Evolutionary conservation across 2,888 invertebrate genomes (phyloP).

Genomic region (Torymus auratus): DNA sequence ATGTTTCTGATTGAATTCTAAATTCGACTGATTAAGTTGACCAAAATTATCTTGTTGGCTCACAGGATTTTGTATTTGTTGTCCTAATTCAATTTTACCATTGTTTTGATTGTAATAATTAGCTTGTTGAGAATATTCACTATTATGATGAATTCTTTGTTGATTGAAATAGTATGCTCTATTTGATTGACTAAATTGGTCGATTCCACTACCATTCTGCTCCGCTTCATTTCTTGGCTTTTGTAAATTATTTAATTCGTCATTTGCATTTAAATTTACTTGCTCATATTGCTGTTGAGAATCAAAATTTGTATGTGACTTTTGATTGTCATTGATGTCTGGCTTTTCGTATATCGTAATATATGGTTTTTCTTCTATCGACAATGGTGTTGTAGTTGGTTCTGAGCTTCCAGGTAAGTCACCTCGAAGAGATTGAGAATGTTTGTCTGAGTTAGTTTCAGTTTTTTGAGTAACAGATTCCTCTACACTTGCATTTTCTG

Average conservation of each 20-base stretch:
- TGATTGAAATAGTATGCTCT: conserved; percentile 48
- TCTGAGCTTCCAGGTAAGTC: conserved; percentile 44
- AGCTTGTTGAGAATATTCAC: conserved; percentile 22
- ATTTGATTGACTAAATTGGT: conserved; percentile 52
- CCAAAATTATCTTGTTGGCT: conserved; percentile 13
- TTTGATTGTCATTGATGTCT: neutral
- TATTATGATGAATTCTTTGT: conserved; percentile 25
- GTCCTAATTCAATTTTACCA: conserved; percentile 21
- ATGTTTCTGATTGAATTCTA: conserved; percentile 18
- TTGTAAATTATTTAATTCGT: conserved; percentile 51
- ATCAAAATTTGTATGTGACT: conserved; percentile 9
- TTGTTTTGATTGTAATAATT: conserved; percentile 44
- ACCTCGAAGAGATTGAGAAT: conserved; percentile 28
- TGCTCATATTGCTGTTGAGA: conserved; percentile 26
- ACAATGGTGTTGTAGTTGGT: conserved; percentile 10
- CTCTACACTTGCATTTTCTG: conserved; percentile 5
- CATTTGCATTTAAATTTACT: conserved; percentile 30
- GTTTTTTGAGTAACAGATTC: conserved; percentile 8
- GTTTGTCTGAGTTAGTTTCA: conserved; percentile 15
- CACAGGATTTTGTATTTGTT: conserved; percentile 56
- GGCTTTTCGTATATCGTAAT: conserved; percentile 4
- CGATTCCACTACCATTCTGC: neutral
- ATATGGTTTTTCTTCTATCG: neutral
- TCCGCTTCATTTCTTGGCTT: conserved; percentile 44
- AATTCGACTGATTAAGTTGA: conserved; percentile 17